A percentile compares a stretch with the other conserved stretches of the same genome.
Evolutionary conservation across 2,888 invertebrate genomes (phyloP).

Genomic region (Euproctis similis): DNA sequence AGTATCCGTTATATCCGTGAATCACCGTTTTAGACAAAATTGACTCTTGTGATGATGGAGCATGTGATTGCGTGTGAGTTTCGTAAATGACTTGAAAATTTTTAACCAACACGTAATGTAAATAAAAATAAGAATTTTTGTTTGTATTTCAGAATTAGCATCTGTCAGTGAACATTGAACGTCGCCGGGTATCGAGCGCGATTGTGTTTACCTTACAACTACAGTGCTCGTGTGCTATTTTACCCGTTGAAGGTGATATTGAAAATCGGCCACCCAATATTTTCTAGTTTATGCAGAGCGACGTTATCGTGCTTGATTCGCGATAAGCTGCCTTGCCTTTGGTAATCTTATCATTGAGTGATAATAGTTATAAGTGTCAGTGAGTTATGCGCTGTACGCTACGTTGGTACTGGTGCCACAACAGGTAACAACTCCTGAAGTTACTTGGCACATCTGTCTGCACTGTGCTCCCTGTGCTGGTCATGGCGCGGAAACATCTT

Average conservation of each 20-base stretch:
- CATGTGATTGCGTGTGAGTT: too few relatives aligned
- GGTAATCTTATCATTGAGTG: constrained; percentile 71
- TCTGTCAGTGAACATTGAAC: constrained; percentile 24
- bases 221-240: constrained; percentile 14
- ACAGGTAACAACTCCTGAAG: constrained; percentile 50
- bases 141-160: constrained; percentile 26
- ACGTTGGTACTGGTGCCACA: constrained; percentile 53
- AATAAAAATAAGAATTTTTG: constrained; percentile 14
- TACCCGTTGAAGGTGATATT: constrained; percentile 29
- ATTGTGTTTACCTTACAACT: constrained; percentile 18
- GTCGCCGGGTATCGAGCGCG: constrained; percentile 17
- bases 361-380: constrained; percentile 74
- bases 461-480: constrained; percentile 38
- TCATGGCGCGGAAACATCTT: constrained; percentile 48
- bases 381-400: constrained; percentile 61
- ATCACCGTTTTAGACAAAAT: too few relatives aligned
- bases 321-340: constrained; percentile 67
- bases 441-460: constrained; percentile 36
- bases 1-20: too few relatives aligned
- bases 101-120: too few relatives aligned
- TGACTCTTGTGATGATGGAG: too few relatives aligned
- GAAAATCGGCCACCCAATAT: constrained; percentile 45
- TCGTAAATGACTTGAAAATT: too few relatives aligned
- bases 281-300: constrained; percentile 50
- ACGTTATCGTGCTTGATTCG: constrained; percentile 66